Base-by-base conservation (phyloP, 2,888 invertebrate species). In the Druceiella hillmani region DNA sequence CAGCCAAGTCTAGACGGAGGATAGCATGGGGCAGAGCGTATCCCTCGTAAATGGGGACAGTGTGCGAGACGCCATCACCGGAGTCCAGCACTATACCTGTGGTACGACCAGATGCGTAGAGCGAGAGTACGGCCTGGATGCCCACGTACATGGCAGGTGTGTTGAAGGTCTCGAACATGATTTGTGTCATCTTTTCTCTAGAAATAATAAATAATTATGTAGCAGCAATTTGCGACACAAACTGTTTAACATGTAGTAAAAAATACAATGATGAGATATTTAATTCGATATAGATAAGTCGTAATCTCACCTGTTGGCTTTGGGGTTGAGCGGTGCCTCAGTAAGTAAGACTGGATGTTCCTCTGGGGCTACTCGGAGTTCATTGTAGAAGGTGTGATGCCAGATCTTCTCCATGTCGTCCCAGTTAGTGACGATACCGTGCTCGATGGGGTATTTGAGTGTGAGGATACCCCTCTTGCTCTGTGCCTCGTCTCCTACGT, bases 351-450 rank as follows among this genome's bases (percentile, higher is more conserved):
- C 83, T 36, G 86, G 85, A 62, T 86, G 84, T 57, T 86, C n/a
- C n/a, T n/a, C 92, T 45, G 94, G 93, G 38, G 93, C 93, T 36
- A 94, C 93, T 69, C 94, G 83, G 61, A 95, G 79, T 69, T 94
- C 92, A 64, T 95, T 94, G 86, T 95, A 95, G 83, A 94, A 94
- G 59, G 94, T 93, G 77, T 95, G 94, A 69, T 95, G 94, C 94
- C 94, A 95, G 76, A 95, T 94, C 73, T 95, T 93, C 74, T 94
- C 94, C 94, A 95, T 94, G 59, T 93, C 93, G 59, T 94, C 93
- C 94, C 94, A 94, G 80, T 94, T 93, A 68, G 93, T 94, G 61
- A 94, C 90, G 71, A 94, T 93, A 57, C 93, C 93, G 74, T 94
- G 93, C 67, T 94, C 93, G 66, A 94, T 93, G 58, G 93, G 93